Percentiles rank a stretch among this genome's conserved stretches.
phyloP scores from a whole-genome alignment of 2,113 vertebrate genomes.

The Steatornis caripensis region DNA sequence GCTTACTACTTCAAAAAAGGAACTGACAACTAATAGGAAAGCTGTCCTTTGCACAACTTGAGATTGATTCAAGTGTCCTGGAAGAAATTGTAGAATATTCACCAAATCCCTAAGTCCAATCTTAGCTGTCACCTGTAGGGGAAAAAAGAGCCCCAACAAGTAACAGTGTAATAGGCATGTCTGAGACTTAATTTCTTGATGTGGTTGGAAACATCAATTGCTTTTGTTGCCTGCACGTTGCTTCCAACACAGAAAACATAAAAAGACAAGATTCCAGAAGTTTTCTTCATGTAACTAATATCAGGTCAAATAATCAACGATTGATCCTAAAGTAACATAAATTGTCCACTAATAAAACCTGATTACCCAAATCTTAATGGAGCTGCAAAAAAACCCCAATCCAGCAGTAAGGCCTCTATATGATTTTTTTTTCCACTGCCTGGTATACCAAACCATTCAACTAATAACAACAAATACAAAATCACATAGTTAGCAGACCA shows the following conservation, averaged over 20 bases:
- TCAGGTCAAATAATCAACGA: neutral
- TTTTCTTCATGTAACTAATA: neutral
- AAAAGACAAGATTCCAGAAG: neutral
- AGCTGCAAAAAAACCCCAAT: neutral
- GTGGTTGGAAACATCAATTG: neutral
- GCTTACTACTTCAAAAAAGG: neutral
- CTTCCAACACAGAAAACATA: neutral
- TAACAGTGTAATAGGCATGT: neutral
- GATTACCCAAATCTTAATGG: neutral
- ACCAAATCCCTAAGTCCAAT: neutral
- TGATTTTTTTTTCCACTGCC: fast-evolving
- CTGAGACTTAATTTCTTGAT: neutral
- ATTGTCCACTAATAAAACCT: neutral
- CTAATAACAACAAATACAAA: neutral
- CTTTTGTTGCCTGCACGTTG: neutral
- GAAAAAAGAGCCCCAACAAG: neutral
- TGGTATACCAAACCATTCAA: neutral
- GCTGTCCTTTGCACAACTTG: neutral
- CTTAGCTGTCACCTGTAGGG: neutral
- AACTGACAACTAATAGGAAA: neutral
- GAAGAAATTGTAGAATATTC: neutral
- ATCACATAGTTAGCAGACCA: neutral
- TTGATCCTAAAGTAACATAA: neutral
- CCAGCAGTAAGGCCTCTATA: neutral
- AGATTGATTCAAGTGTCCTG: neutral